Conservation (phyloP, 2,797 vertebrate species). For the Acipenser transmontanus region DNA sequence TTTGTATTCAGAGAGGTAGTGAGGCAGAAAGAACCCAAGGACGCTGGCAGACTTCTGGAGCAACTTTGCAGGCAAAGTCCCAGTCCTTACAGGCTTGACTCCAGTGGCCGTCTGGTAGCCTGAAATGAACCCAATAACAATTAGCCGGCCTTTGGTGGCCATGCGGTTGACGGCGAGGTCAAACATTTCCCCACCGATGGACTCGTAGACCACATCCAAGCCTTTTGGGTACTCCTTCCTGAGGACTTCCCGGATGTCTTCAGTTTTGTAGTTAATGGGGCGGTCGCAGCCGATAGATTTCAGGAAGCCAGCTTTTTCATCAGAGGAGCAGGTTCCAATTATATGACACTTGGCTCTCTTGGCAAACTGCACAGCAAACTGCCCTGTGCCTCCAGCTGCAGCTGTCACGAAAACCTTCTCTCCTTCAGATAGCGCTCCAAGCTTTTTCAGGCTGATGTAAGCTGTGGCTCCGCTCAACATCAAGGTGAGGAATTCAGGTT, state of each 20-base stretch:
- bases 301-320: conserved; percentile 77
- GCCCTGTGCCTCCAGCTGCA: conserved; percentile 84
- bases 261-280: conserved; percentile 76
- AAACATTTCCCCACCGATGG: conserved; percentile 73
- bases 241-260: conserved; percentile 64
- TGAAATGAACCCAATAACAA: conserved; percentile 82
- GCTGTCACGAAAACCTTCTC: conserved; percentile 84
- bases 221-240: conserved; percentile 70
- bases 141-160: conserved; percentile 70
- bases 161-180: conserved; percentile 72
- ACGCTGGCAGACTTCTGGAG: conserved; percentile 81
- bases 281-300: conserved; percentile 80
- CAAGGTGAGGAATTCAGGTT: conserved; percentile 75
- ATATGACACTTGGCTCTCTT: conserved; percentile 82
- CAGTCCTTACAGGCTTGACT: conserved; percentile 58
- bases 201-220: conserved; percentile 82
- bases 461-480: conserved; percentile 79
- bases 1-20: conserved; percentile 68
- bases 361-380: conserved; percentile 85
- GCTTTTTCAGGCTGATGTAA: conserved; percentile 75
- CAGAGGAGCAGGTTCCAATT: conserved; percentile 82
- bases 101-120: conserved; percentile 78
- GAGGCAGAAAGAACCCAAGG: conserved; percentile 80
- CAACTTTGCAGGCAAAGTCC: conserved; percentile 69
- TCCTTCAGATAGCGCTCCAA: conserved; percentile 69